Percentiles rank a stretch among this genome's conserved stretches.
Conservation (phyloP, 2,888 invertebrate genomes). For the Gordius sp. region DNA sequence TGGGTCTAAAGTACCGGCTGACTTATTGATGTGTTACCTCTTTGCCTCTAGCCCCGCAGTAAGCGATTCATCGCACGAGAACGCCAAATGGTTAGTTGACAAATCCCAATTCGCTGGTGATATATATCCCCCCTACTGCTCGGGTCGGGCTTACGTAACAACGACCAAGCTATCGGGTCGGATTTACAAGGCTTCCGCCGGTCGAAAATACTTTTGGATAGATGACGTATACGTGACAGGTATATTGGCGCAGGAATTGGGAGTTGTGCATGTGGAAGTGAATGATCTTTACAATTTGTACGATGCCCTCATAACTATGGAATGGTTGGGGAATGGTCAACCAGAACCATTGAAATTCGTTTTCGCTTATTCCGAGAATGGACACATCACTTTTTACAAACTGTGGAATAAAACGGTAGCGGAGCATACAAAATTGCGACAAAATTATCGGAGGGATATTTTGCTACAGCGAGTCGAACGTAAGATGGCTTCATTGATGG, state of each 20-base stretch:
- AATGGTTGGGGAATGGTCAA: constrained; percentile 4
- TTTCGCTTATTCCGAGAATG: constrained; percentile 12
- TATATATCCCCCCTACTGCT: constrained; percentile 30
- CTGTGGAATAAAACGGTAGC: constrained; percentile 14
- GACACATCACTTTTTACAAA: background rate
- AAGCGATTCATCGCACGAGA: background rate
- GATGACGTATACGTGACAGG: constrained; percentile 67
- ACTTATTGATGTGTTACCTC: constrained; percentile 9
- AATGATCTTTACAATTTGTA: constrained; percentile 15
- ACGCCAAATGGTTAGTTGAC: constrained; percentile 29
- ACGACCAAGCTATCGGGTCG: constrained; percentile 38
- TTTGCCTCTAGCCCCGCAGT: constrained; percentile 13
- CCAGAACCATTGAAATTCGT: constrained; percentile 7
- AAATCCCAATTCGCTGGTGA: constrained; percentile 27
- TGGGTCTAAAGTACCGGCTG: background rate
- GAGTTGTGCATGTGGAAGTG: background rate
- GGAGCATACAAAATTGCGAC: too few species aligned
- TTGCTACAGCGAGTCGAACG: too few species aligned
- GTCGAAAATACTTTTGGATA: constrained; percentile 56
- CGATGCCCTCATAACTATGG: background rate
- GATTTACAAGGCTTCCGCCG: constrained; percentile 38
- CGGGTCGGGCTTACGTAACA: constrained; percentile 33
- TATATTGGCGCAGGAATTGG: constrained; percentile 32
- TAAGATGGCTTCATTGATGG: too few species aligned
- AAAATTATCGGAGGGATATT: too few species aligned